Evolutionary conservation across 2,888 invertebrate species (phyloP), one percentile per base, ranked within the genome.

Genomic region (Hecatera dysodea): DNA sequence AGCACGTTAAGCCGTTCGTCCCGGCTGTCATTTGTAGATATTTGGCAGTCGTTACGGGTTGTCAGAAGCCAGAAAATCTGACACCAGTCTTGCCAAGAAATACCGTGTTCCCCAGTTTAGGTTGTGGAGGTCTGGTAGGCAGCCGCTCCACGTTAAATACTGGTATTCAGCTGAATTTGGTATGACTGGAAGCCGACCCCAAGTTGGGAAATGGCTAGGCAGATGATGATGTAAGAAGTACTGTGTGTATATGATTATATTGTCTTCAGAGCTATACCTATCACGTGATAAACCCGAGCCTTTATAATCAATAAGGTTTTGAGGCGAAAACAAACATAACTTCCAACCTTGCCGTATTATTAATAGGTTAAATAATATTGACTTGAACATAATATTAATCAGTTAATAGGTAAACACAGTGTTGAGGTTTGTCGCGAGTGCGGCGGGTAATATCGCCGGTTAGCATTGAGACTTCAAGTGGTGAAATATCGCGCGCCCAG

Each of bases 381-480:
- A 60, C 50, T 81, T 48, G 60, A 56, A 63, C 42, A 80, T 80
- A 81, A 75, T 65, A 81, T 63, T 48, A 67, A 56, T 44, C 50
- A 59, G 61, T 66, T 68, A 65, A 68, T 72, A 79, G 60, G 75
- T 75, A 81, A 78, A 73, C 67, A 72, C 19, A 50, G 56, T 53
- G 67, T 44, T 63, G 52, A 67, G 59, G 56, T 70, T 64, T 53
- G 81, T 70, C 50, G 62, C 61, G 15, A 22, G 72, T 36, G 83
- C 84, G 74, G 85, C 83, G 62, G 77, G 69, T 75, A 60, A 62
- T 50, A 62, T 62, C 69, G 70, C 78, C 79, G 63, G 88, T 90
- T 90, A 87, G 88, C 91, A 91, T 90, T 91, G 90, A 90, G 80
- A 82, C 90, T 90, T 91, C 90, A 87, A 61, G 57, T 61, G 64